Percentiles rank a stretch among this genome's conserved stretches.
phyloP scores from a whole-genome alignment of 2,113 vertebrate species.

The Oryctolagus cuniculus region DNA sequence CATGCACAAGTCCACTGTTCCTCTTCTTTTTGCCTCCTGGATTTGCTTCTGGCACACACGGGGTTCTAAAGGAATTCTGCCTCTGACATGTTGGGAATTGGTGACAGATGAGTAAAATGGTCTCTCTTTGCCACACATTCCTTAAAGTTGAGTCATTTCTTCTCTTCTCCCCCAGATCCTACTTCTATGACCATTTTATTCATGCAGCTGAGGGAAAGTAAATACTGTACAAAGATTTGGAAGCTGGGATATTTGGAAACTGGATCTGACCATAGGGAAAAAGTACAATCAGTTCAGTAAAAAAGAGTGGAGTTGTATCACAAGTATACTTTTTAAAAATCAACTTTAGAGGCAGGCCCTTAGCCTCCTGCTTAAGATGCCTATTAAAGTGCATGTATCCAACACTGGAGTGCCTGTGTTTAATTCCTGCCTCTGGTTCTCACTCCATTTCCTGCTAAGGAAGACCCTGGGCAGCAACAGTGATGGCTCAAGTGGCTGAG shows the following conservation, averaged over 20 bases:
- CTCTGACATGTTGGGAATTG: not conserved
- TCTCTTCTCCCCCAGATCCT: constrained; percentile 31
- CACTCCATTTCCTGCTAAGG: no score
- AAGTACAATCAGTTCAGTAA: not conserved
- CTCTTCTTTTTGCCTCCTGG: not conserved
- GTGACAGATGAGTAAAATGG: not conserved
- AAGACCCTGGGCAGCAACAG: no score
- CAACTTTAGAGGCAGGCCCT: not conserved
- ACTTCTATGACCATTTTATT: constrained; percentile 22
- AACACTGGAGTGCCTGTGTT: no score
- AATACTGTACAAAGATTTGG: not conserved
- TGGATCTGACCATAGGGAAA: not conserved
- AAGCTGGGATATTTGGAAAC: not conserved
- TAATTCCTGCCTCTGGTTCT: no score
- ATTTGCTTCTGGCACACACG: not conserved
- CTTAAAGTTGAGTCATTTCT: not conserved
- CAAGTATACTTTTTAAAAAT: not conserved
- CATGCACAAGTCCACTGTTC: not conserved
- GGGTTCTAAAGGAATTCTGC: not conserved
- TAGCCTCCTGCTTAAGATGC: not conserved
- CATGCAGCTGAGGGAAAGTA: not conserved
- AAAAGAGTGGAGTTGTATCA: not conserved
- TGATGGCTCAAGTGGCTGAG: no score
- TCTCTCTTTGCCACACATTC: not conserved
- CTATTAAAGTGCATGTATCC: no score